Conservation (phyloP, 2,888 invertebrate genomes). For the Apotomis capreana region DNA sequence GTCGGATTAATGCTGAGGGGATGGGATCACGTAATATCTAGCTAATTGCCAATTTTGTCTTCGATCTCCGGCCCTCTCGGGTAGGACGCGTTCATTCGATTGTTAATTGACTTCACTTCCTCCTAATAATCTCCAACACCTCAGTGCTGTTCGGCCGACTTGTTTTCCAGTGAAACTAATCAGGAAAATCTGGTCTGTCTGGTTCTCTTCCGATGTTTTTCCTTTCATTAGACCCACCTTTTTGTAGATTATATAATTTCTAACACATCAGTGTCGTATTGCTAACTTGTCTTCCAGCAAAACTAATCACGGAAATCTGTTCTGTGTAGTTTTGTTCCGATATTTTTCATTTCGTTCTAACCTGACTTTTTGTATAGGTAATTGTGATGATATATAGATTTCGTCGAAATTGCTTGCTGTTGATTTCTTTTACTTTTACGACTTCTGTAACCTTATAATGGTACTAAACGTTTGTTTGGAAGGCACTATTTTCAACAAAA, state of each 20-base stretch:
- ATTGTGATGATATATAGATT: too few relatives aligned
- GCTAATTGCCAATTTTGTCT: slow-evolving; percentile 76
- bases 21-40: slow-evolving; percentile 59
- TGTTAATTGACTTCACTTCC: slow-evolving; percentile 58
- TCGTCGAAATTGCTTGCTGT: not conserved
- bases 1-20: slow-evolving; percentile 43
- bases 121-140: slow-evolving; percentile 48
- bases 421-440: not conserved
- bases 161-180: slow-evolving; percentile 16
- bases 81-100: slow-evolving; percentile 58
- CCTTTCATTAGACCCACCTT: not conserved
- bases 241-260: not conserved
- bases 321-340: too few relatives aligned
- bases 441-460: not conserved
- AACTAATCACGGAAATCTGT: too few relatives aligned
- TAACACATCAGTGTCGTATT: too few relatives aligned
- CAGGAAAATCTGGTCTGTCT: not conserved
- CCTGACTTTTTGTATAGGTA: too few relatives aligned
- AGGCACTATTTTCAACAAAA: not conserved
- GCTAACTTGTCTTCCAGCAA: too few relatives aligned
- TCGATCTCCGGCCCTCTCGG: slow-evolving; percentile 71
- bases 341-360: too few relatives aligned
- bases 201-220: not conserved
- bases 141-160: slow-evolving; percentile 3
- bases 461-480: not conserved